These are phyloP conservation scores for Creontiades dilutus DNA, from an alignment of 2,888 invertebrate species.

Conservation along the genomic window DNA sequence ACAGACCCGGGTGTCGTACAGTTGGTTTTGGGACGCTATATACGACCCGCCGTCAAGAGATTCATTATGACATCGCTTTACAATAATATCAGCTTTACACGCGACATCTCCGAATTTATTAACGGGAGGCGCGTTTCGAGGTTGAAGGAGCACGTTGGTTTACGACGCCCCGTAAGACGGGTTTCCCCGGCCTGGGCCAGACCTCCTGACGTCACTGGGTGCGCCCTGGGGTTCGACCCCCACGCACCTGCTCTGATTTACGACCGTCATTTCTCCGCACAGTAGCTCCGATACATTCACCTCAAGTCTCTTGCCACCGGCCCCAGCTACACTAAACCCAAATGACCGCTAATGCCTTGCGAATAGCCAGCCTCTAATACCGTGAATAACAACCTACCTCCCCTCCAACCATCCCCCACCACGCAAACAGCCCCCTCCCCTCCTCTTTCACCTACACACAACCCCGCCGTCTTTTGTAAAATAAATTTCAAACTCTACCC, in stretches of 20 bases:
- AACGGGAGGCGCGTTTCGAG: background rate
- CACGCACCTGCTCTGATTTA: slow-evolving; percentile 62
- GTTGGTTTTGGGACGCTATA: background rate
- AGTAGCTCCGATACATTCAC: slow-evolving; percentile 53
- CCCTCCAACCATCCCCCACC: background rate
- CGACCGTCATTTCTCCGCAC: slow-evolving; percentile 56
- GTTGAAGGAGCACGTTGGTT: slow-evolving; percentile 4
- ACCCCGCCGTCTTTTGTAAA: slow-evolving; percentile 24
- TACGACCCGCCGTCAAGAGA: slow-evolving; percentile 9
- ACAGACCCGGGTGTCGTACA: no score
- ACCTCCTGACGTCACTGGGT: slow-evolving; percentile 49
- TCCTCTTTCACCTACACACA: background rate
- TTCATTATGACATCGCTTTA: slow-evolving; percentile 26
- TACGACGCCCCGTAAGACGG: slow-evolving; percentile 19
- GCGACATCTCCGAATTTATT: slow-evolving; percentile 16
- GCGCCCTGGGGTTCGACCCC: slow-evolving; percentile 29
- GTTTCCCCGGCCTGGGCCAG: background rate
- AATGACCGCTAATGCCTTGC: slow-evolving; percentile 56
- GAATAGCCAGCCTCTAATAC: slow-evolving; percentile 40
- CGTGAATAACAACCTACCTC: slow-evolving; percentile 48
- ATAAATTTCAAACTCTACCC: slow-evolving; percentile 40
- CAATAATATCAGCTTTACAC: slow-evolving; percentile 35
- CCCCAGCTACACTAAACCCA: slow-evolving; percentile 14
- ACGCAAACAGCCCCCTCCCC: background rate
- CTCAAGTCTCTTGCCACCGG: background rate